A percentile compares a stretch with the other conserved stretches of the same genome.
phyloP scores from a whole-genome alignment of 2,113 vertebrate species.

The Piaya cayana region DNA sequence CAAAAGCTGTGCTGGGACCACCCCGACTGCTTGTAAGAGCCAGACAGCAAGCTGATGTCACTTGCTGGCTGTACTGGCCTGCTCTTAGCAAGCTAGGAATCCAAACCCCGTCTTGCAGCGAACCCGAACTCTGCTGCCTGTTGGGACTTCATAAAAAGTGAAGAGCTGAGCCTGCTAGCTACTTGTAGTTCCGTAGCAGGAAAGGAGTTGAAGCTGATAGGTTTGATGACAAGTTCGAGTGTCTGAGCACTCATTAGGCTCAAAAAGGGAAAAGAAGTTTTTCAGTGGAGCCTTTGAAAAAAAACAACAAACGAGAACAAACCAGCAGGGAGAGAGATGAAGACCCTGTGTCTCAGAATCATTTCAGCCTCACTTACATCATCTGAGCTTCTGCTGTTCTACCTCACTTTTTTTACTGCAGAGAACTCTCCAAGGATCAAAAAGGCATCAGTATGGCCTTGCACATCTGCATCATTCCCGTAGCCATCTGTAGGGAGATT shows the following conservation, averaged over 20 bases:
- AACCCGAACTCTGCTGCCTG: neutral
- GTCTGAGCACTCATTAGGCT: neutral
- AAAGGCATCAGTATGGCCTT: neutral
- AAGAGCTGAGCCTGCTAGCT: neutral
- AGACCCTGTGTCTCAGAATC: neutral
- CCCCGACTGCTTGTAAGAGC: neutral
- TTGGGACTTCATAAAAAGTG: neutral
- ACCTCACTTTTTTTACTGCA: neutral
- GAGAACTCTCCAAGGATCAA: neutral
- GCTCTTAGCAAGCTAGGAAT: neutral
- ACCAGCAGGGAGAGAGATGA: neutral
- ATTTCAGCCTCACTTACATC: neutral
- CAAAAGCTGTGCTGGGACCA: neutral
- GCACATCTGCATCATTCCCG: neutral
- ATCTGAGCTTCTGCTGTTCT: neutral
- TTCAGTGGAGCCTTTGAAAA: neutral
- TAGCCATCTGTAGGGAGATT: conserved; percentile 40
- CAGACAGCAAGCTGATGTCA: neutral
- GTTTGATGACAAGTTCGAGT: neutral
- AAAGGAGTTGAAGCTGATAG: neutral
- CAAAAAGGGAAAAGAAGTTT: neutral
- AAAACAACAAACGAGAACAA: neutral
- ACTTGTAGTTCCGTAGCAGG: neutral
- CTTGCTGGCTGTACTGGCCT: neutral
- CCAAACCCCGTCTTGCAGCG: neutral